Conservation (phyloP, 2,113 vertebrate species). For the Rhegmatorhina hoffmannsi region DNA sequence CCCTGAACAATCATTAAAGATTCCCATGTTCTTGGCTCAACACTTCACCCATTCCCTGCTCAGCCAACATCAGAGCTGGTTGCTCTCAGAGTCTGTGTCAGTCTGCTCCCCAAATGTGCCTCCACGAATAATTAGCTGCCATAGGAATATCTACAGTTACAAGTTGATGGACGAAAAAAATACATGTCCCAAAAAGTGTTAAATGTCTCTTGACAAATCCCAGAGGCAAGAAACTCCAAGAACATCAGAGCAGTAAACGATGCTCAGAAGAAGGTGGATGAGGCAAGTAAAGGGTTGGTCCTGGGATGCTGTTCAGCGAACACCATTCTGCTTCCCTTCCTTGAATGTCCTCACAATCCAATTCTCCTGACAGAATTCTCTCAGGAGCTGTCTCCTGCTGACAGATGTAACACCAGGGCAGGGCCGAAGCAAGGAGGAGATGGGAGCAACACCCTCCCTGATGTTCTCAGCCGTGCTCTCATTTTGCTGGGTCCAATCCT, state of each 20-base stretch:
- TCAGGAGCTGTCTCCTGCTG: not conserved
- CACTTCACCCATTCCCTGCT: not conserved
- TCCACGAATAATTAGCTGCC: slow-evolving; percentile 9
- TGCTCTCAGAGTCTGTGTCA: not conserved
- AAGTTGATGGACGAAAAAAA: not conserved
- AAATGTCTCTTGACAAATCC: not conserved
- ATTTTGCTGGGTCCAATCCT: not conserved
- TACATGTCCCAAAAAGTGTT: not conserved
- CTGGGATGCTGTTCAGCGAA: not conserved
- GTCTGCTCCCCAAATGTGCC: not conserved
- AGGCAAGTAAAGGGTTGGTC: not conserved
- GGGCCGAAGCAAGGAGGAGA: not conserved
- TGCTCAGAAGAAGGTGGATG: not conserved
- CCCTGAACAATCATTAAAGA: slow-evolving; percentile 46
- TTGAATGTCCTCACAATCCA: fast-evolving
- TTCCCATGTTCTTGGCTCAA: not conserved
- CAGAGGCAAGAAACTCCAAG: not conserved
- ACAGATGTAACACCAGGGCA: not conserved
- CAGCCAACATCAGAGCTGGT: not conserved
- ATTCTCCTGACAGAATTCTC: not conserved
- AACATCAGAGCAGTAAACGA: not conserved
- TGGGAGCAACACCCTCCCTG: not conserved
- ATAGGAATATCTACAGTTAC: slow-evolving; percentile 32
- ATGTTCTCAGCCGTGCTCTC: not conserved
- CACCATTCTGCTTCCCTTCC: not conserved